Percentiles rank a stretch among this genome's conserved stretches.
Evolutionary conservation across 2,888 invertebrate species (phyloP).

Genomic region (Sepioteuthis lessoniana): DNA sequence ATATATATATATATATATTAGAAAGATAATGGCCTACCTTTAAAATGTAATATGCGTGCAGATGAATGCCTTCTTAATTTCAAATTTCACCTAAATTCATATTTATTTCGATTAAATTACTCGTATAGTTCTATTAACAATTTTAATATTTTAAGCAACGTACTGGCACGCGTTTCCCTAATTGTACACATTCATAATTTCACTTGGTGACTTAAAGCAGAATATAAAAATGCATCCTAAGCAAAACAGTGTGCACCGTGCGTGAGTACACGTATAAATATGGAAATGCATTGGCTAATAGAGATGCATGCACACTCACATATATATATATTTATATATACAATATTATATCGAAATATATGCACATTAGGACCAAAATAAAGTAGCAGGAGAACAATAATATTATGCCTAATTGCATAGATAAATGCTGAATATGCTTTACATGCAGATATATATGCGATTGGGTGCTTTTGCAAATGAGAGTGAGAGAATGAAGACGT

Average conservation of each 20-base stretch:
- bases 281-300: background rate
- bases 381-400: too few relatives aligned
- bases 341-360: too few relatives aligned
- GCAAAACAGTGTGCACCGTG: background rate
- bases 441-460: too few relatives aligned
- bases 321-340: background rate
- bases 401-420: too few relatives aligned
- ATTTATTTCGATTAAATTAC: background rate
- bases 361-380: too few relatives aligned
- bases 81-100: background rate
- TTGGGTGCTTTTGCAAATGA: too few relatives aligned
- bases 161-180: background rate
- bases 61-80: background rate
- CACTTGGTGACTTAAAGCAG: background rate
- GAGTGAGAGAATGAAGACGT: too few relatives aligned
- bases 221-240: background rate
- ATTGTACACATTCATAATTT: background rate
- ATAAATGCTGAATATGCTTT: too few relatives aligned
- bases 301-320: background rate
- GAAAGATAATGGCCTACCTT: too few relatives aligned
- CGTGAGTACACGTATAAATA: background rate
- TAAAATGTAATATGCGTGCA: background rate
- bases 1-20: background rate
- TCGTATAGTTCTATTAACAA: background rate
- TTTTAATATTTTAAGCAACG: background rate